A percentile compares a stretch with the other conserved stretches of the same genome.
These are phyloP conservation scores for Calliopum simillimum DNA, from an alignment of 2,888 invertebrate species.

Conservation along the genomic window DNA sequence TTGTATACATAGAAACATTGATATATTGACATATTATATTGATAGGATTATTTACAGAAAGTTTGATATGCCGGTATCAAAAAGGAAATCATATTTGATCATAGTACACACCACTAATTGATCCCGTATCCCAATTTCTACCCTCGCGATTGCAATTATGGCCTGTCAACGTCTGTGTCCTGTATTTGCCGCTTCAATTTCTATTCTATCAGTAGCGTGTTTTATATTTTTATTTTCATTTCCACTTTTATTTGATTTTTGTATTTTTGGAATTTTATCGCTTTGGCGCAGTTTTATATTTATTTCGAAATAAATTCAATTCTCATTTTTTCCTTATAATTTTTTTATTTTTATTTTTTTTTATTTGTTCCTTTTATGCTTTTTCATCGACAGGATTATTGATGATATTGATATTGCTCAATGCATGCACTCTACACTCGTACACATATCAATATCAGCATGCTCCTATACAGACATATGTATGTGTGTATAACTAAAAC, in stretches of 20 bases:
- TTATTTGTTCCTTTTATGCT: constrained; percentile 8
- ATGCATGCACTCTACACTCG: no score
- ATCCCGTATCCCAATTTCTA: no score
- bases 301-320: constrained; percentile 26
- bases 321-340: constrained; percentile 10
- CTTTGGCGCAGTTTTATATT: constrained; percentile 23
- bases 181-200: not conserved
- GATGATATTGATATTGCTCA: constrained; percentile 21
- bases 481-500: no score
- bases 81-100: no score
- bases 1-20: no score
- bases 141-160: not conserved
- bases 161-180: not conserved
- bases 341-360: constrained; percentile 29
- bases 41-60: no score
- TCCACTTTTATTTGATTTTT: not conserved
- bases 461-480: no score
- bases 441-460: no score
- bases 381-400: constrained; percentile 33
- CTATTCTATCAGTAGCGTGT: not conserved
- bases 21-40: no score
- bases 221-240: not conserved
- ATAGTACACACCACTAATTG: no score
- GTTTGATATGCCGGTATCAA: no score
- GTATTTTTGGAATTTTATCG: constrained; percentile 7